Evolutionary conservation across 2,113 vertebrate genomes (phyloP).

Genomic region (Cichladusa arquata): DNA sequence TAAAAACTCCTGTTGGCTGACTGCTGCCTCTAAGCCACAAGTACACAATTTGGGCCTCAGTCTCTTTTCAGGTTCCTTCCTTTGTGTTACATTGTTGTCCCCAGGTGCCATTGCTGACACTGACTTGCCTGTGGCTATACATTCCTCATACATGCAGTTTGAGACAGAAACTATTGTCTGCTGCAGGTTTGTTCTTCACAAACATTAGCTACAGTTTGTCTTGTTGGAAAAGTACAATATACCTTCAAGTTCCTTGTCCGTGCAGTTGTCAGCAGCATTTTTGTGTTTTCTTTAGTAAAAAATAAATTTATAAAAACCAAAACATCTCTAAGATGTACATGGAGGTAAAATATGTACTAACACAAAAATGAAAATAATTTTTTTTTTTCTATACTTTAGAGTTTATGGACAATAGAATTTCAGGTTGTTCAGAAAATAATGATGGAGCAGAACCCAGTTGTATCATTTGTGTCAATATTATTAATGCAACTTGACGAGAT

Average conservation of each 20-base stretch:
- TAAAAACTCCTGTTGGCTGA: not conserved
- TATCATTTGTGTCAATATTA: not conserved
- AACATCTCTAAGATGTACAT: not conserved
- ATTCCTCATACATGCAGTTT: constrained; percentile 14
- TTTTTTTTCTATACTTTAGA: not conserved
- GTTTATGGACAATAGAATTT: not conserved
- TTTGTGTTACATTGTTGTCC: constrained; percentile 12
- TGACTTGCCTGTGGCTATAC: constrained; percentile 52
- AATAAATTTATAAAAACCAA: not conserved
- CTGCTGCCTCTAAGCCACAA: constrained; percentile 3
- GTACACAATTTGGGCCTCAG: not conserved
- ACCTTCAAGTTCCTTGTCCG: not conserved
- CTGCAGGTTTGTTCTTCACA: not conserved
- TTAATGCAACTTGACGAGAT: not conserved
- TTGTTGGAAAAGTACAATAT: not conserved
- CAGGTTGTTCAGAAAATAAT: not conserved
- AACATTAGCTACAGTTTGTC: not conserved
- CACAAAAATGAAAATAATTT: not conserved
- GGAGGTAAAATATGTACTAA: not conserved
- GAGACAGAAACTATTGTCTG: constrained; percentile 20
- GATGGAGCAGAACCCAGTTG: not conserved
- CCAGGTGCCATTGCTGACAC: constrained; percentile 14
- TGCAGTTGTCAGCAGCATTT: not conserved
- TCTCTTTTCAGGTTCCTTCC: not conserved
- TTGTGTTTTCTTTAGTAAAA: not conserved